phyloP scores from a whole-genome alignment of 2,113 vertebrate species.

The Oryctolagus cuniculus region DNA sequence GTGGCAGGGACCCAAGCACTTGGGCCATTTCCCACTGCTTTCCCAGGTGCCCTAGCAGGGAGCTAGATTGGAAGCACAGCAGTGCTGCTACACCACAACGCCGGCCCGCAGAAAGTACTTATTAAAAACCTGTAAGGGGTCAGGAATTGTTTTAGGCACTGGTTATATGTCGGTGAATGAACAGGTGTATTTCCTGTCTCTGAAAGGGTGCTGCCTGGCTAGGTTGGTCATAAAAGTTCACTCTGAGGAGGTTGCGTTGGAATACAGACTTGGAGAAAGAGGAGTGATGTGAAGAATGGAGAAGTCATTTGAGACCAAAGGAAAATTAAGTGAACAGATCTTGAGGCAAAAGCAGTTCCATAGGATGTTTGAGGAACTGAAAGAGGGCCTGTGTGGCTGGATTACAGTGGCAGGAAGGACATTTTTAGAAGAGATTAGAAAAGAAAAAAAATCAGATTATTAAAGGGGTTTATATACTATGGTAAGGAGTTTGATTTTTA shows the following conservation, averaged over 20 bases:
- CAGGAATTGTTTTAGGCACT: conserved; percentile 17
- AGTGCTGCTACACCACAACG: too few relatives aligned
- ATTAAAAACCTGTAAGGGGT: not conserved
- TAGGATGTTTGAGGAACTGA: not conserved
- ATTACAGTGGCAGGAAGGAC: not conserved
- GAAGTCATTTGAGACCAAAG: conserved; percentile 50
- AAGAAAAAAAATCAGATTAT: conserved; percentile 8
- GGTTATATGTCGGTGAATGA: not conserved
- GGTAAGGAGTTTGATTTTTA: not conserved
- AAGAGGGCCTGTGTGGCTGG: not conserved
- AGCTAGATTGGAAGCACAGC: too few relatives aligned
- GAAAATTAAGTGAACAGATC: not conserved
- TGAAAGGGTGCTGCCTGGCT: not conserved
- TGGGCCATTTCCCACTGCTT: too few relatives aligned
- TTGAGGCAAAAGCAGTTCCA: conserved; percentile 16
- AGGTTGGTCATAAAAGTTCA: not conserved
- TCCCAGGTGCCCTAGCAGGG: too few relatives aligned
- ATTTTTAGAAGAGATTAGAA: not conserved
- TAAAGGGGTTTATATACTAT: not conserved
- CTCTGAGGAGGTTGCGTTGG: not conserved
- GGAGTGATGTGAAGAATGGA: not conserved
- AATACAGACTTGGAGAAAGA: conserved; percentile 12
- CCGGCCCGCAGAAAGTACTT: too few relatives aligned
- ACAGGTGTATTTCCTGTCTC: not conserved
- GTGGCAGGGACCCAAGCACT: too few relatives aligned